Evolutionary conservation across 2,113 vertebrate species (phyloP).

Genomic region (Tyto alba): DNA sequence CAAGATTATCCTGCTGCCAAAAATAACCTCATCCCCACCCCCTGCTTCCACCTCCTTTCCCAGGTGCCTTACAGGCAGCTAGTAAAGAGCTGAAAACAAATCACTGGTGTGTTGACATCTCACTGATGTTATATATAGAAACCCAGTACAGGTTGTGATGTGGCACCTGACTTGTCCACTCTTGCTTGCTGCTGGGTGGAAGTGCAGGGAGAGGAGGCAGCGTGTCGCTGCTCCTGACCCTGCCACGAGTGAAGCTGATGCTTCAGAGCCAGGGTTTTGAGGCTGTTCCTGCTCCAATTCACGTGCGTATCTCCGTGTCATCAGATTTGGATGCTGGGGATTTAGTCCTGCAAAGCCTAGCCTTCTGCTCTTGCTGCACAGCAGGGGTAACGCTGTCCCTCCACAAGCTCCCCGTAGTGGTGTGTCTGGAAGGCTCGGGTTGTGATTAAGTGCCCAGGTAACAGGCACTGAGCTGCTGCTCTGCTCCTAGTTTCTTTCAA

Average conservation of each 20-base stretch:
- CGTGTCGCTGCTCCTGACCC: neutral
- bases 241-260: neutral
- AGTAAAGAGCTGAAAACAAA: neutral
- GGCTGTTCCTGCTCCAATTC: neutral
- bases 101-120: neutral
- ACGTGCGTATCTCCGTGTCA: neutral
- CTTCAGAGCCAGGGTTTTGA: neutral
- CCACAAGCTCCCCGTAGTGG: neutral
- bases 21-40: neutral
- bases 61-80: conserved; percentile 14
- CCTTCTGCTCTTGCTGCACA: neutral
- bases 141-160: neutral
- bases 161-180: neutral
- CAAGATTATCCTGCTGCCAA: conserved; percentile 6
- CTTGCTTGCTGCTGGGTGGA: neutral
- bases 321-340: neutral
- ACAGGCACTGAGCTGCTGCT: neutral
- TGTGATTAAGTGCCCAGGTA: neutral
- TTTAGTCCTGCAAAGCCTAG: neutral
- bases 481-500: neutral
- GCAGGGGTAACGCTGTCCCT: no score
- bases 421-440: neutral
- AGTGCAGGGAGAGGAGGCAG: neutral
- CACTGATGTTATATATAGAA: neutral
- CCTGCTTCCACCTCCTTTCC: neutral